Conservation (phyloP, 1,140 invertebrate genomes). For the Brachionus manjavacas region DNA sequence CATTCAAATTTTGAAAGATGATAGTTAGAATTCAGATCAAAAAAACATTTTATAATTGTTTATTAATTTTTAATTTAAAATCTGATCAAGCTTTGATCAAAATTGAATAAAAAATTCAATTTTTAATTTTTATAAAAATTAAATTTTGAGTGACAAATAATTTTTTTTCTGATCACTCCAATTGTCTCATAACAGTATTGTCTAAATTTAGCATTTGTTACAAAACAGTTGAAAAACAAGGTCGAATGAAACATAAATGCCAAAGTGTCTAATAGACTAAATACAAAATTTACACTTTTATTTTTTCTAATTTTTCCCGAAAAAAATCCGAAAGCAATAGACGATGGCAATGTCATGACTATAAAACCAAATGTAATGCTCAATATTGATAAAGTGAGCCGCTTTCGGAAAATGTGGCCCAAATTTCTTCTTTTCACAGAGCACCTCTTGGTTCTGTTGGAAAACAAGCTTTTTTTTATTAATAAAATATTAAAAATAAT, state of each 20-base stretch:
- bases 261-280: background rate
- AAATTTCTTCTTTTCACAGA: background rate
- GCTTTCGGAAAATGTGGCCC: background rate
- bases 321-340: conserved; percentile 30
- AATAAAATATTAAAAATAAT: conserved; percentile 18
- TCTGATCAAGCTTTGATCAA: too few relatives aligned
- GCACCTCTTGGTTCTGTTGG: background rate
- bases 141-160: background rate
- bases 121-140: too few relatives aligned
- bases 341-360: conserved; percentile 15
- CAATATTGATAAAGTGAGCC: background rate
- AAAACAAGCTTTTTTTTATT: background rate
- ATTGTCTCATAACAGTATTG: background rate
- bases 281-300: background rate
- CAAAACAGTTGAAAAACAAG: conserved; percentile 11
- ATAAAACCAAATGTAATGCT: conserved; percentile 18
- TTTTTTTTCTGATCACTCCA: background rate
- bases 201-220: conserved; percentile 16
- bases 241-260: background rate
- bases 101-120: too few relatives aligned
- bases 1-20: too few relatives aligned
- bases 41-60: too few relatives aligned
- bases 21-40: too few relatives aligned
- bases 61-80: too few relatives aligned
- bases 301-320: background rate